Conservation (phyloP, 2,797 vertebrate genomes). For the Microchirus variegatus region DNA sequence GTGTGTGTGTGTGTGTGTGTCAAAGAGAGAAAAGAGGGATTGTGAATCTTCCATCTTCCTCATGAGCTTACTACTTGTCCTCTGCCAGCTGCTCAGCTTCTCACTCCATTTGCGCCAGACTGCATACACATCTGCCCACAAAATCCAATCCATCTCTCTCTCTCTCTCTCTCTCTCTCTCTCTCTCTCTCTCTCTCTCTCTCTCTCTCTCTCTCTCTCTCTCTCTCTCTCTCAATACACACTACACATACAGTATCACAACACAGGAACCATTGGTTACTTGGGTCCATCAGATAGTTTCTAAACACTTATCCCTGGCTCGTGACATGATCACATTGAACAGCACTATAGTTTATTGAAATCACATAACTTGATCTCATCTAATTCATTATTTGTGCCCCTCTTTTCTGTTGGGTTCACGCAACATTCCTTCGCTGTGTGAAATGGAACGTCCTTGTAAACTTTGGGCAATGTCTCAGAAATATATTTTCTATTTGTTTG, state of each 20-base stretch:
- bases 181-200: constrained; percentile 9
- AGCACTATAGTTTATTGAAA: constrained; percentile 40
- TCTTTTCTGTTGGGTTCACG: constrained; percentile 27
- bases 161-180: constrained; percentile 12
- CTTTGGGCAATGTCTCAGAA: constrained; percentile 66
- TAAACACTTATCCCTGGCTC: constrained; percentile 40
- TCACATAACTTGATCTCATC: constrained; percentile 17
- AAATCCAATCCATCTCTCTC: constrained; percentile 61
- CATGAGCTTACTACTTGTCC: constrained; percentile 69
- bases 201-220: constrained; percentile 1
- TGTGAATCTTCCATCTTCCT: constrained; percentile 47
- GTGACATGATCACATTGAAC: constrained; percentile 53
- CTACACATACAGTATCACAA: constrained; percentile 18
- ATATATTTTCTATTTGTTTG: constrained; percentile 65
- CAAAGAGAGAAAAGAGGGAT: background rate
- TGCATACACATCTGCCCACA: constrained; percentile 80
- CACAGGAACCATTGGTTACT: constrained; percentile 34
- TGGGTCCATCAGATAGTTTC: constrained; percentile 24
- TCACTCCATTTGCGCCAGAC: constrained; percentile 84
- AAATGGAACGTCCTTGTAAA: constrained; percentile 79
- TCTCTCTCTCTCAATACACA: constrained; percentile 15
- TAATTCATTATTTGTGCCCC: constrained; percentile 50
- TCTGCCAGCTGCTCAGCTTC: constrained; percentile 81
- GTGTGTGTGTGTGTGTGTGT: constrained; percentile 24
- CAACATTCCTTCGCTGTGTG: constrained; percentile 32